Evolutionary conservation across 2,888 invertebrate genomes (phyloP), one percentile per base, ranked within the genome.

Genomic region (Pomacea canaliculata): DNA sequence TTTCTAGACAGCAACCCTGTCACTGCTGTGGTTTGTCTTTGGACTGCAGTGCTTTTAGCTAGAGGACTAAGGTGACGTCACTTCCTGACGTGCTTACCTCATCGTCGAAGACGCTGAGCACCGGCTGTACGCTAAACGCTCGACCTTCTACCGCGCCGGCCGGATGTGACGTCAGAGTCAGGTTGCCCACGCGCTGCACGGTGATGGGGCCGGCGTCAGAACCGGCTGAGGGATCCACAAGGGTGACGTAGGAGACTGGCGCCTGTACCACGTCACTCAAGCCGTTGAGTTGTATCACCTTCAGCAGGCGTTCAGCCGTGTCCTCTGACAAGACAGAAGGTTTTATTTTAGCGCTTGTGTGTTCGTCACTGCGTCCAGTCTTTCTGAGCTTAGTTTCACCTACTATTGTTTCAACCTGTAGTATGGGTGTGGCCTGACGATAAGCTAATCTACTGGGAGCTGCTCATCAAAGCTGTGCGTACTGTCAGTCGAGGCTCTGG

Each of bases 231-330:
- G 83, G 82, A 49, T 83, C 82, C 16, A 74, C 70, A 18, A 84
- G 70, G n/a, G 73, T 46, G 12, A 80, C 66, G 68, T 71, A 78
- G 66, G 83, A 67, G 37, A 85, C 79, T 13, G 83, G 83, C 37
- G 77, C 71, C 73, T 83, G 83, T 56, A 79, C 62, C n/a, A 85
- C 72, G 8, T 56, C 56, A 59, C 77, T 73, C 59, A 80, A 63
- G n/a, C 72, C 73, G n/a, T 76, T 71, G 10, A 78, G 71, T 8
- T 78, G 78, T 7, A 70, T 79, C 68, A 76, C 76, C 7, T 70
- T 73, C n/a, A 73, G 48, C 18, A 78, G 76, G n/a, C 46, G 65
- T 7, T 69, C 72, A 18, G 76, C 62, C 16, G 51, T 13, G 51
- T 10, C 51, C 51, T 2, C 51, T 56, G 51, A 56, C 51, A 56